These are phyloP conservation scores for Babyrousa celebensis DNA, from an alignment of 2,797 vertebrate species.

Conservation along the genomic window DNA sequence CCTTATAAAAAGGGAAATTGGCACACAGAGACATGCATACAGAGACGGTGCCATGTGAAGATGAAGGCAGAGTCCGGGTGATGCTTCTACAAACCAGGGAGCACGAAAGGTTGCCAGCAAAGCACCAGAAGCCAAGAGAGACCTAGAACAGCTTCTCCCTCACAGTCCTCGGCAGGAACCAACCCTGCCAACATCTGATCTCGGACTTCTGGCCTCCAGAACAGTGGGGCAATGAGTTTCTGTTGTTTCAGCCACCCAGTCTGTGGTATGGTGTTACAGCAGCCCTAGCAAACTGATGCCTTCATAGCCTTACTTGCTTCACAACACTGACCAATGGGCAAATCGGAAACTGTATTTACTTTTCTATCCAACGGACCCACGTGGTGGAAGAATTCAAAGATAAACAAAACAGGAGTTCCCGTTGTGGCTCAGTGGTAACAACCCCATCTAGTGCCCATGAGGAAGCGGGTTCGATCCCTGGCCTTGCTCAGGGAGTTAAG, in stretches of 20 bases:
- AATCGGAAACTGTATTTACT: constrained; percentile 28
- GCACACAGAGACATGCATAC: neutral
- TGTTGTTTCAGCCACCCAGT: neutral
- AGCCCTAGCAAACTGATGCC: neutral
- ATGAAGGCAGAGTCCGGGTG: neutral
- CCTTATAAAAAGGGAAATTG: neutral
- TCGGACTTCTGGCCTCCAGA: neutral
- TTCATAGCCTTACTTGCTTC: neutral
- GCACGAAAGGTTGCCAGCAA: neutral
- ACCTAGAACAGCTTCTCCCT: neutral
- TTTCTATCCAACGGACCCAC: constrained; percentile 17
- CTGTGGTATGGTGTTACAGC: neutral
- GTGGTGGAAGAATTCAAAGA: neutral
- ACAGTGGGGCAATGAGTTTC: neutral
- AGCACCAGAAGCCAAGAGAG: neutral
- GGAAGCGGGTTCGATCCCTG: too few species aligned
- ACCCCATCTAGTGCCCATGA: too few species aligned
- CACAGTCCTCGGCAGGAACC: neutral
- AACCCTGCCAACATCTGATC: neutral
- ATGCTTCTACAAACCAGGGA: neutral
- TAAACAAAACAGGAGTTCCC: neutral
- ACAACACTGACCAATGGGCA: neutral
- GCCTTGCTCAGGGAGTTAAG: too few species aligned
- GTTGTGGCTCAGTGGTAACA: too few species aligned
- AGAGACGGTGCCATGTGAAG: neutral